Evolutionary conservation across 2,797 vertebrate genomes (phyloP), one percentile per base, ranked within the genome.

Genomic region (Champsocephalus esox): DNA sequence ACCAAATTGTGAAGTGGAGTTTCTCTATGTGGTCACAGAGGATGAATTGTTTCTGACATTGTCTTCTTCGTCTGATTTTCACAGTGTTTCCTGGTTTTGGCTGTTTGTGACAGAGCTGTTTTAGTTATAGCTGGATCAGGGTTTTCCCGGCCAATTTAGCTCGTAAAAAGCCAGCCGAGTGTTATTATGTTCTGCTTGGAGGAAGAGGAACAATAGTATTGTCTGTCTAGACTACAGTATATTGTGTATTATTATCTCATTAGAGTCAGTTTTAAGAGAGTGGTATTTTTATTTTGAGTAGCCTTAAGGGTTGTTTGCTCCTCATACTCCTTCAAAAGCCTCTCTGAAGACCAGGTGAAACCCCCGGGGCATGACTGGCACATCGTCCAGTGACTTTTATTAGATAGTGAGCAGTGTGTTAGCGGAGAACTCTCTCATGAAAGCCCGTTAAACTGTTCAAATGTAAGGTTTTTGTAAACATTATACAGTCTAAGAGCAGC

Each of bases 341-440:
- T 77, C 58, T 65, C 10, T 73, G 64, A 82, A 87, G 57, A 48
- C 70, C 44, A 51, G 45, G 60, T 32, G 38, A 60, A 65, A 52
- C 77, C 54, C 24, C 10, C 24, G 28, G 54, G 1, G 4, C 28
- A 48, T 43, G 46, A 45, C 11, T 0, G 2, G 12, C 34, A 13
- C 56, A 32, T 4, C 17, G 71, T 48, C 41, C 64, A 45, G 46
- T 14, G 49, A 28, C 28, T 28, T 28, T 28, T 28, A 28, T 28
- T 28, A 28, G 28, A 28, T 28, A 28, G 4, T 28, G 28, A 4
- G 28, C 28, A 28, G 4, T 28, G 28, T 28, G 28, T 28, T 28
- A 28, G 28, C 28, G 28, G 28, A 28, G 28, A 28, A 5, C 28
- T 28, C 1, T 28, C 28, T 28, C 6, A 38, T 38, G 34, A 38